A percentile compares a stretch with the other conserved stretches of the same genome.
These are phyloP conservation scores for Pantherophis alleghaniensis DNA, from an alignment of 2,797 vertebrate species.

Conservation along the genomic window DNA sequence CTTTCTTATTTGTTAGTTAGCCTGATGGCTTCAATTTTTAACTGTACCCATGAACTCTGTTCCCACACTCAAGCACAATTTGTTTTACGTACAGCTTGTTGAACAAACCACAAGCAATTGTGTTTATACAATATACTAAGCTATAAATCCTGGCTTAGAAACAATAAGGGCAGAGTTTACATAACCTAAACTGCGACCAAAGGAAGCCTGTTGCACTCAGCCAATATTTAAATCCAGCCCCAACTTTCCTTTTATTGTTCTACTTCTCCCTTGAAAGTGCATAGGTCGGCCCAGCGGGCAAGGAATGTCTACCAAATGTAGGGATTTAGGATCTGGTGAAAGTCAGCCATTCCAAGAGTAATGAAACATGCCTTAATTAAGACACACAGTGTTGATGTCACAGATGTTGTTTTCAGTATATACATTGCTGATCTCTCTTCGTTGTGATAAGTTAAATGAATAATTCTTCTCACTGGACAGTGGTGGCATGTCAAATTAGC, in stretches of 20 bases:
- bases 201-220: background rate
- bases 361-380: background rate
- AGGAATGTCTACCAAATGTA: background rate
- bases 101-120: background rate
- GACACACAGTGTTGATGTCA: background rate
- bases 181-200: background rate
- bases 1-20: constrained; percentile 15
- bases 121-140: background rate
- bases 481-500: constrained; percentile 25
- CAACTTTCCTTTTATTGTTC: background rate
- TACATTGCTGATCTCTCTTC: background rate
- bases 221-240: background rate
- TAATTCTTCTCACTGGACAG: background rate
- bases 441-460: background rate
- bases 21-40: background rate
- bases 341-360: background rate
- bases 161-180: background rate
- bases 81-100: background rate
- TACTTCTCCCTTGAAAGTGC: background rate
- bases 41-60: background rate
- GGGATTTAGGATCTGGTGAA: background rate
- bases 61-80: background rate
- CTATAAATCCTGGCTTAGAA: background rate
- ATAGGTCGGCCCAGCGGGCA: no score
- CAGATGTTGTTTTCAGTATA: background rate